A percentile compares a stretch with the other conserved stretches of the same genome.
phyloP scores from a whole-genome alignment of 1,140 invertebrate species.

The Rhyzopertha dominica region DNA sequence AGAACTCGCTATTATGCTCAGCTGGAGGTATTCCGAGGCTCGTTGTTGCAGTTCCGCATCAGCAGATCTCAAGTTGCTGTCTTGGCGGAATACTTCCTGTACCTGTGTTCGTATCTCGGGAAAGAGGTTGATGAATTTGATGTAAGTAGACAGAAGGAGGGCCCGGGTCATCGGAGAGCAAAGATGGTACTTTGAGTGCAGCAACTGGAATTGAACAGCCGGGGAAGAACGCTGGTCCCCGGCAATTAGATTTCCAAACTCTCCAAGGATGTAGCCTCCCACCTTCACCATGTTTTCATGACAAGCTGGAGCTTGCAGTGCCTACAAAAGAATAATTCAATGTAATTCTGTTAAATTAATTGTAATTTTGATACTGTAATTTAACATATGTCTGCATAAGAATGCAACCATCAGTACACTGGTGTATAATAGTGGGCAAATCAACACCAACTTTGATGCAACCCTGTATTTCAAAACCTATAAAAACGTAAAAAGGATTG shows the following conservation, averaged over 20 bases:
- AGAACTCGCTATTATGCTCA: conserved; percentile 92
- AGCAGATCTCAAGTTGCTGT: conserved; percentile 94
- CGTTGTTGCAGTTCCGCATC: conserved; percentile 98
- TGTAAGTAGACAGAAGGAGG: conserved; percentile 94
- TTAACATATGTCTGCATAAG: no score
- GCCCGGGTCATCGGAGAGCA: conserved; percentile 96
- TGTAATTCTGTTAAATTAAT: conserved; percentile 1
- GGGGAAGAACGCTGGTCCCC: conserved; percentile 96
- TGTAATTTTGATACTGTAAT: no score
- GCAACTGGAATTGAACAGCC: conserved; percentile 89
- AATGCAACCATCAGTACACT: background rate
- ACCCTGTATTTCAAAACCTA: no score
- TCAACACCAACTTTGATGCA: no score
- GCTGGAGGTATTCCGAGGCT: conserved; percentile 95
- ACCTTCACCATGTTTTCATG: conserved; percentile 99
- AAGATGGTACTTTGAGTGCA: conserved; percentile 98
- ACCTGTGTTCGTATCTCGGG: conserved; percentile 97
- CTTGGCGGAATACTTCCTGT: conserved; percentile 92
- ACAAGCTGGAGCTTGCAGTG: conserved; percentile 95
- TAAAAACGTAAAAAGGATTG: no score
- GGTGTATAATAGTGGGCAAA: conserved; percentile 1
- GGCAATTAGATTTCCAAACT: conserved; percentile 99
- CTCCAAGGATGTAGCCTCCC: conserved; percentile 97
- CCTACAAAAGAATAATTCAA: conserved; percentile 47
- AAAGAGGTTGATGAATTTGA: conserved; percentile 99